Base-by-base conservation (phyloP, 2,797 vertebrate species). In the Rhinatrema bivittatum region DNA sequence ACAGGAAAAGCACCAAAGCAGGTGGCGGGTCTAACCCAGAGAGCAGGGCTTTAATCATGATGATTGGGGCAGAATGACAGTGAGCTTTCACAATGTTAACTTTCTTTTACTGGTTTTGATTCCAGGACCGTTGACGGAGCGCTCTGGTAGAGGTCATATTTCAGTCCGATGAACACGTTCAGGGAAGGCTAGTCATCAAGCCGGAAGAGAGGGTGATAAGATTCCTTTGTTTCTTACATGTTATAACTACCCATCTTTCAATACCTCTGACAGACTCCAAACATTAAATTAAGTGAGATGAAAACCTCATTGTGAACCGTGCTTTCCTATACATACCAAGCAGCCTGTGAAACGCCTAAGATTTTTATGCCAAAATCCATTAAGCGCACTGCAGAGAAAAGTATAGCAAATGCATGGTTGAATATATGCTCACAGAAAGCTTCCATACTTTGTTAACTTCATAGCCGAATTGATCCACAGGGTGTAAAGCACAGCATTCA, bases 261-360 rank as follows among this genome's bases (percentile, higher is more conserved):
- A 44, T 16, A 34, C 46, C 50, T 26, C 47, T 62, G 53, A 50
- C 56, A 62, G 49, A 50, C 27, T 46, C 40, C 41, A 65, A 60
- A 64, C 43, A 62, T 50, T n/a, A 52, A 45, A 65, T 58, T 55
- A 61, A 63, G 40, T 56, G 40, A 56, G 67, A 70, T 47, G 34
- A 65, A 69, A 68, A 40, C 29, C 25, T 62, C 37, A 42, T 52
- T 69, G 32, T 56, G 50, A 68, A 10, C 19, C 4, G 1, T 39
- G 33, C 50, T 65, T 53, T 49, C 32, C 35, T 58, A 46, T 65
- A 61, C 48, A 16, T 52, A 46, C 29, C 64, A 61, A 68, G 57
- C 27, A 62, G 45, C 7, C 43, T 56, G 42, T 53, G 48, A 74
- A 72, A 62, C 11, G 25, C 28, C 39, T 53, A 20, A 16, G 46